Base-by-base conservation (phyloP, 1,140 invertebrate genomes). In the Penaeus vannamei region DNA sequence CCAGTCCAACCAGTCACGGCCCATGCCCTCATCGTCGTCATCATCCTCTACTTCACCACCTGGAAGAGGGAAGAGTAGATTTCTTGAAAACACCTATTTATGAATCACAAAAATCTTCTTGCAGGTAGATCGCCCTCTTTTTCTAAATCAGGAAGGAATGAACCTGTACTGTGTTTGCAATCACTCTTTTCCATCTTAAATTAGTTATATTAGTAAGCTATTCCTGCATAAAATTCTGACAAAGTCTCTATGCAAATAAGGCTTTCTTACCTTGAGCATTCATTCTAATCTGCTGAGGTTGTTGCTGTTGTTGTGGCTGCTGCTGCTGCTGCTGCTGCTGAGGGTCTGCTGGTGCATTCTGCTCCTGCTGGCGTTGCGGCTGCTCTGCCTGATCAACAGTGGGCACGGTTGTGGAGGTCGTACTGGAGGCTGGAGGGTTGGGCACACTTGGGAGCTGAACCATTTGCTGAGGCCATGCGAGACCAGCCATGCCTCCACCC, bases 401-500 rank as follows among this genome's bases (percentile, higher is more conserved):
- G 0, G 86, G 42, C 23, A 81, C 20, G 8, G 62, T 66, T 29
- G 66, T n/a, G 36, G 86, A 61, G 69, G 69, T 36, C 2, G 69
- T 26, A n/a, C 81, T 79, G 72, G 81, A 19, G 23, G 87, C 60
- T 32, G 81, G 72, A 12, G 87, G 66, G 72, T 69, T 76, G 22
- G 87, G 66, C 20, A 66, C 64, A 19, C 81, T 32, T 22, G 82
- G 81, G 17, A 84, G 60, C 53, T 89, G 87, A 0, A 89, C 72
- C 87, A 89, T 89, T 46, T 89, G 87, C 53, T 89, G 87, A 5
- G 87, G 87, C 87, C 87, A 89, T 19, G 82, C 53, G 12, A 89
- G 64, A 8, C 86, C 86, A 20, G 61, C 79, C 23, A 82, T 53
- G n/a, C 87, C 87, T 26, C 84, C 84, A n/a, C 84, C 72, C 87